Conservation (phyloP, 2,797 vertebrate genomes). For the Arnoldichthys spilopterus region DNA sequence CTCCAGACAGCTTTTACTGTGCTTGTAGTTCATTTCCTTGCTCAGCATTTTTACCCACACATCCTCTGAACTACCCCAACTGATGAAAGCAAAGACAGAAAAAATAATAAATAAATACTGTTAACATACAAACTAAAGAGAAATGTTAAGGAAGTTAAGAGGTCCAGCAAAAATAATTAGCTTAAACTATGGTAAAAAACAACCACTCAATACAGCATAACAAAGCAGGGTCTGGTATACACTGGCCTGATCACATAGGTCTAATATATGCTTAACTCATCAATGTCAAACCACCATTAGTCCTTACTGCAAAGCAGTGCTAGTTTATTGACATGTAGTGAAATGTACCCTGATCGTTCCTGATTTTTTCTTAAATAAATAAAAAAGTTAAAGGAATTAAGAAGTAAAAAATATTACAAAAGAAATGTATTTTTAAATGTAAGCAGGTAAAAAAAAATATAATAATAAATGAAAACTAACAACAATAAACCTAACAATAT, state of each 20-base stretch:
- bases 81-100: slow-evolving; percentile 64
- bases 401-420: too few species aligned
- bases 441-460: too few species aligned
- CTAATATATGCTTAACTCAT: neutral
- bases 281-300: neutral
- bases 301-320: neutral
- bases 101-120: neutral
- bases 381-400: too few species aligned
- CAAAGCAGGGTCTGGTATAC: neutral
- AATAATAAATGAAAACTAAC: too few species aligned
- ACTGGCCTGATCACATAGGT: neutral
- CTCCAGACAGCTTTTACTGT: slow-evolving; percentile 78
- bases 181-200: neutral
- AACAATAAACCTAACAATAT: too few species aligned
- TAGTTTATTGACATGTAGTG: too few species aligned
- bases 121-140: neutral
- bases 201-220: neutral
- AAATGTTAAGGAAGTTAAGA: too few species aligned
- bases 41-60: slow-evolving; percentile 86
- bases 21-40: slow-evolving; percentile 81
- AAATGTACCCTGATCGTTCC: too few species aligned
- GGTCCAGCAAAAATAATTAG: neutral
- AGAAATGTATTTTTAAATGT: too few species aligned
- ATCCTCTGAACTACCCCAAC: slow-evolving; percentile 86
- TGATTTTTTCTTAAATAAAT: too few species aligned